A percentile compares a stretch with the other conserved stretches of the same genome.
Evolutionary conservation across 1,140 invertebrate genomes (phyloP).

Genomic region (Danaus plexippus): DNA sequence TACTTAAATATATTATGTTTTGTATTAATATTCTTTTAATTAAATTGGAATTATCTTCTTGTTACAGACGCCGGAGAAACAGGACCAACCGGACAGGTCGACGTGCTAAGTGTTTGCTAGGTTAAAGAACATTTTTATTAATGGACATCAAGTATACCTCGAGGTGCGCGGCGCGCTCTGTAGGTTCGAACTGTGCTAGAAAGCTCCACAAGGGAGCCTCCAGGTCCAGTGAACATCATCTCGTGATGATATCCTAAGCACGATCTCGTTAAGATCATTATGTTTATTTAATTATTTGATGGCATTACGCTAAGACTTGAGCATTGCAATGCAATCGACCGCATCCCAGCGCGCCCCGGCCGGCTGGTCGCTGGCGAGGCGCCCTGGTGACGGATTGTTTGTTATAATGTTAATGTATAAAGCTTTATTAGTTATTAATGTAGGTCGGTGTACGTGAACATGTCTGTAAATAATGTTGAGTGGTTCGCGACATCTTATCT

Average conservation of each 20-base stretch:
- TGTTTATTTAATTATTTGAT: slow-evolving; percentile 59
- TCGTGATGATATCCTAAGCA: slow-evolving; percentile 64
- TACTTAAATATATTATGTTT: too few relatives aligned
- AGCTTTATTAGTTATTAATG: slow-evolving; percentile 64
- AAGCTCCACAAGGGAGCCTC: slow-evolving; percentile 24
- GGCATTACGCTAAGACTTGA: slow-evolving; percentile 64
- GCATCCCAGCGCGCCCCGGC: neutral
- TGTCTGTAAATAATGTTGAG: slow-evolving; percentile 62
- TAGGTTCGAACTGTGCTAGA: slow-evolving; percentile 16
- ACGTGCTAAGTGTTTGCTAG: slow-evolving; percentile 55
- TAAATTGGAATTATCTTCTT: slow-evolving; percentile 38
- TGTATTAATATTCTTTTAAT: too few relatives aligned
- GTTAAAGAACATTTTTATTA: slow-evolving; percentile 51
- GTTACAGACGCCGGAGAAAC: slow-evolving; percentile 70
- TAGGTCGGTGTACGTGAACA: slow-evolving; percentile 52
- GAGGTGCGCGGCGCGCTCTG: slow-evolving; percentile 29
- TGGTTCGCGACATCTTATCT: slow-evolving; percentile 41
- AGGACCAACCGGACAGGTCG: slow-evolving; percentile 66
- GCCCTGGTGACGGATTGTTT: slow-evolving; percentile 40
- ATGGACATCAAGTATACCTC: slow-evolving; percentile 54
- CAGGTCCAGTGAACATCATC: slow-evolving; percentile 61
- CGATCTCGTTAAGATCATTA: slow-evolving; percentile 69
- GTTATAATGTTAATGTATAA: slow-evolving; percentile 65
- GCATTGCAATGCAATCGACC: slow-evolving; percentile 59
- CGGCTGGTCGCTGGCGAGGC: slow-evolving; percentile 20